phyloP scores from a whole-genome alignment of 1,140 invertebrate species.

The Drosophila baimaii region DNA sequence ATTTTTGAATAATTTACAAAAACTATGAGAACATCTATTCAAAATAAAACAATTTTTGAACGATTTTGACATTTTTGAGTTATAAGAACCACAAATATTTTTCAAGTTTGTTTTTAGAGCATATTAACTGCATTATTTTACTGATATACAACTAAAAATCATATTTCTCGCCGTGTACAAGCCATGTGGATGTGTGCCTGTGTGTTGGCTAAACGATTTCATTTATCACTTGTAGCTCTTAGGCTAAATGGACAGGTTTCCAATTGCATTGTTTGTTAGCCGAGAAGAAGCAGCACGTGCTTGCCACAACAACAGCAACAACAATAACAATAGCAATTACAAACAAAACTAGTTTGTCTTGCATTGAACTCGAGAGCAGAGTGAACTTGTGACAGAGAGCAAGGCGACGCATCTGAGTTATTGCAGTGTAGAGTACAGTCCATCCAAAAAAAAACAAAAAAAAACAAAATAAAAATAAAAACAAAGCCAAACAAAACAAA shows the following conservation, averaged over 20 bases:
- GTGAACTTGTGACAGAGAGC: constrained; percentile 44
- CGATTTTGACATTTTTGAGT: too few relatives aligned
- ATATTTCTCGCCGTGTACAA: constrained; percentile 4
- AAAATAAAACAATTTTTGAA: too few relatives aligned
- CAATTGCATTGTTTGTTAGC: constrained; percentile 61
- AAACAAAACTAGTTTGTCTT: constrained; percentile 59
- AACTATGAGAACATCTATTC: too few relatives aligned
- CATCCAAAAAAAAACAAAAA: constrained; percentile 10
- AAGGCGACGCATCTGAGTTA: constrained; percentile 32
- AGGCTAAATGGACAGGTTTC: constrained; percentile 60
- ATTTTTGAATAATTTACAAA: too few relatives aligned
- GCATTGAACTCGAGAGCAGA: constrained; percentile 58
- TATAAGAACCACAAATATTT: too few relatives aligned
- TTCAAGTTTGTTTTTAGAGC: too few relatives aligned
- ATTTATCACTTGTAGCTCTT: constrained; percentile 43
- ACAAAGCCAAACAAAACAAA: constrained; percentile 36
- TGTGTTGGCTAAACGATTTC: constrained; percentile 60
- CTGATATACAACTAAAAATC: background rate
- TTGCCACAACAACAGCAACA: constrained; percentile 18
- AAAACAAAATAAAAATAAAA: constrained; percentile 10
- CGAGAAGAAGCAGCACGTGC: constrained; percentile 42
- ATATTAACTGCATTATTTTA: too few relatives aligned
- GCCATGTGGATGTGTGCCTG: constrained; percentile 17
- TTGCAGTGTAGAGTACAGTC: constrained; percentile 29
- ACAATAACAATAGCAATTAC: constrained; percentile 10